Base-by-base conservation (phyloP, 2,113 vertebrate genomes). In the Antennarius striatus region DNA sequence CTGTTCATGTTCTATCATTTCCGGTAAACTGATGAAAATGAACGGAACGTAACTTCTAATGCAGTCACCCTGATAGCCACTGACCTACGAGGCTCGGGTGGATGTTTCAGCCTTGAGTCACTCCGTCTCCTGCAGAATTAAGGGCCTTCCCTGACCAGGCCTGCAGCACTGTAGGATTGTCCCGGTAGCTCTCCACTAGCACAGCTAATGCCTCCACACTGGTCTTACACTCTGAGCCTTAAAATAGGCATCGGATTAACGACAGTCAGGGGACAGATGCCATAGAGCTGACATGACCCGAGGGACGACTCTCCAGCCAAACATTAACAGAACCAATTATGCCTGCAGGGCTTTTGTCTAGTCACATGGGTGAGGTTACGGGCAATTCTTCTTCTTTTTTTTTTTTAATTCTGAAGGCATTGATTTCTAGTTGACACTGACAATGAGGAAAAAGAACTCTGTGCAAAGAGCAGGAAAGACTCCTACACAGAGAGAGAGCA, bases 231-330 rank as follows among this genome's bases (percentile, higher is more conserved):
- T 54, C 29, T 39, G 64, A 46, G 28, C 36, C 84, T 86, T 81
- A 86, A 91, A 91, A 91, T 90, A 92, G 89, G 76, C 14, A 32
- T 7, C 60, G 77, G 90, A 91, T 91, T 90, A 90, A 78, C 69
- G 32, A 56, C 76, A 83, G 83, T 83, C 72, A 85, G 79, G 81
- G 72, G 84, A 86, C 81, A 88, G 79, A 89, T 85, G 89, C 75
- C 87, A 80, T 9, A 10, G 76, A 48, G 58, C 57, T 81, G 70
- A 86, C 67, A 65, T 56, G 70, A 56, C 28, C 63, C 40, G 0
- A 5, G 61, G 57, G 54, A 81, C 36, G 72, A 81, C 64, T 80
- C 68, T 79, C 11, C 52, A 72, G 61, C 50, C 73, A 87, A 91
- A 87, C 82, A 60, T 69, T 67, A 73, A 60, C 76, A 59, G n/a